Percentiles rank a stretch among this genome's conserved stretches.
phyloP scores from a whole-genome alignment of 2,888 invertebrate species.

The Ptilodon capucinus region DNA sequence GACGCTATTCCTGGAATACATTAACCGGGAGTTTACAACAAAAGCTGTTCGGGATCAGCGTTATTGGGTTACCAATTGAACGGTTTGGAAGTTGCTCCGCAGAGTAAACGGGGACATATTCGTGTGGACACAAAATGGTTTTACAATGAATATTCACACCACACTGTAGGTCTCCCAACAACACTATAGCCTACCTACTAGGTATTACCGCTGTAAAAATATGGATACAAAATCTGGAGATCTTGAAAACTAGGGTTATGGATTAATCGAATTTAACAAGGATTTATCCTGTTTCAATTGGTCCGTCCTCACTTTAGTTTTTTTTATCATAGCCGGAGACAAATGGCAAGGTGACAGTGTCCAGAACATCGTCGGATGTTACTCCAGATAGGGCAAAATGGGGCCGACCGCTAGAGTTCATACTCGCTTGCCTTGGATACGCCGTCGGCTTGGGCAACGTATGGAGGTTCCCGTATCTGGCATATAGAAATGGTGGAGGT shows the following conservation, averaged over 20 bases:
- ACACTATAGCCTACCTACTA: too few relatives aligned
- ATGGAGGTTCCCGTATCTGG: conserved; percentile 90
- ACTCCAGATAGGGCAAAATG: conserved; percentile 77
- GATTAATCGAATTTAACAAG: too few relatives aligned
- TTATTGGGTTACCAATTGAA: conserved; percentile 40
- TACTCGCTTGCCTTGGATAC: conserved; percentile 89
- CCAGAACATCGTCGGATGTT: conserved; percentile 14
- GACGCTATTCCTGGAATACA: conserved; percentile 47
- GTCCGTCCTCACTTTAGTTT: neutral
- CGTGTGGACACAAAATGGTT: conserved; percentile 23
- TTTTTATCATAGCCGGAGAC: conserved; percentile 44
- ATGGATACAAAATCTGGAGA: too few relatives aligned
- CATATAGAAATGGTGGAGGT: conserved; percentile 92
- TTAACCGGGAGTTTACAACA: conserved; percentile 41
- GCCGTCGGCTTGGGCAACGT: conserved; percentile 91
- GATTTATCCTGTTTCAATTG: too few relatives aligned
- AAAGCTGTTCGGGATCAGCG: conserved; percentile 34
- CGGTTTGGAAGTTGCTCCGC: conserved; percentile 33
- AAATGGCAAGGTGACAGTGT: conserved; percentile 38
- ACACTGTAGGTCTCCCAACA: too few relatives aligned
- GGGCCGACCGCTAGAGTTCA: conserved; percentile 87
- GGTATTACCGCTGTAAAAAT: too few relatives aligned
- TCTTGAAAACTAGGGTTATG: too few relatives aligned
- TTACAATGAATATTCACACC: neutral
- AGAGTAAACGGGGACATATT: conserved; percentile 30